A percentile compares a stretch with the other conserved stretches of the same genome.
Conservation (phyloP, 35 echinoderm and acorn worm species). For the Apostichopus californicus region DNA sequence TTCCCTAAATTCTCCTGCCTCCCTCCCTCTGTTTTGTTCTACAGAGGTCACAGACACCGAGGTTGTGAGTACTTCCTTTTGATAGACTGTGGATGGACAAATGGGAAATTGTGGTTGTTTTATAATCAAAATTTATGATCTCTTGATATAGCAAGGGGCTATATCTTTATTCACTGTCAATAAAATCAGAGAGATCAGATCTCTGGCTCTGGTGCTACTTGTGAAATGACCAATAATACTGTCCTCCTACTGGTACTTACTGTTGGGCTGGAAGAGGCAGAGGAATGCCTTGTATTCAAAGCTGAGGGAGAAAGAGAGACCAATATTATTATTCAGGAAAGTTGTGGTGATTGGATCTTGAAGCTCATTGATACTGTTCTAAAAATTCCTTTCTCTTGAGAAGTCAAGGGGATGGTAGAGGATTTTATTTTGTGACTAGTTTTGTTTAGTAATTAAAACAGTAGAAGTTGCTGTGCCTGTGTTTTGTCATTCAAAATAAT, state of each 20-base stretch:
- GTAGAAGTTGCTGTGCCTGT: not conserved
- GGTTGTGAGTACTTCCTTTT: constrained; percentile 20
- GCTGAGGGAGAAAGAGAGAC: not conserved
- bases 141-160: constrained; percentile 24
- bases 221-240: not conserved
- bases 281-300: not conserved
- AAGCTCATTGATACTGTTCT: constrained; percentile 27
- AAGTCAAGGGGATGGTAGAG: not conserved
- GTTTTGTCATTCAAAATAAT: constrained; percentile 9
- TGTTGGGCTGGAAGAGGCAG: not conserved
- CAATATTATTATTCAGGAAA: not conserved
- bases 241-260: not conserved
- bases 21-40: not conserved
- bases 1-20: not conserved
- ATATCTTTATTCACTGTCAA: constrained; percentile 24
- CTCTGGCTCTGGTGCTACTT: constrained; percentile 1
- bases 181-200: constrained; percentile 12
- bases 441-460: constrained; percentile 49
- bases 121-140: constrained; percentile 45
- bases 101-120: constrained; percentile 49
- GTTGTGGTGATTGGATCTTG: constrained; percentile 1
- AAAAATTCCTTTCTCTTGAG: constrained; percentile 32
- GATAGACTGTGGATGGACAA: constrained; percentile 41
- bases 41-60: constrained; percentile 26
- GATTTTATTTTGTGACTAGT: constrained; percentile 26